These are phyloP conservation scores for Pristionchus maxplancki DNA, from an alignment of 2,888 invertebrate species.

Conservation along the genomic window DNA sequence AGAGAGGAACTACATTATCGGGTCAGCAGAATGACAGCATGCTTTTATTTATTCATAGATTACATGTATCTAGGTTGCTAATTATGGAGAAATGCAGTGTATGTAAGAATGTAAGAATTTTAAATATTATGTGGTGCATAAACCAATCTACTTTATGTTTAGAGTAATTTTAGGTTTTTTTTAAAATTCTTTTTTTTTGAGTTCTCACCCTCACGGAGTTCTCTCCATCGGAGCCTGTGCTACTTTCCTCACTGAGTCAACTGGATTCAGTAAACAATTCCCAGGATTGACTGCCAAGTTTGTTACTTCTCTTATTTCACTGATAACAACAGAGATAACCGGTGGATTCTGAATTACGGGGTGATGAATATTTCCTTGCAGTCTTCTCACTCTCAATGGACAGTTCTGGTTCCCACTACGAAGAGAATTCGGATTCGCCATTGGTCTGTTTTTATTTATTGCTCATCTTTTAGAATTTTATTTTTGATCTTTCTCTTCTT, in stretches of 20 bases:
- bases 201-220: slow-evolving; percentile 93
- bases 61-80: too few relatives aligned
- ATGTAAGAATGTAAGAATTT: too few relatives aligned
- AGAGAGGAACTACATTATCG: slow-evolving; percentile 66
- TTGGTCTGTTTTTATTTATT: slow-evolving; percentile 81
- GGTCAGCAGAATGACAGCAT: slow-evolving; percentile 52
- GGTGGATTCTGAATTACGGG: too few relatives aligned
- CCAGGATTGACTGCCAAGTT: slow-evolving; percentile 44
- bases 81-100: too few relatives aligned
- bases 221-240: slow-evolving; percentile 88
- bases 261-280: slow-evolving; percentile 78
- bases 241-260: slow-evolving; percentile 86
- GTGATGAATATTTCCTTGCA: background rate
- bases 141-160: too few relatives aligned
- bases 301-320: background rate
- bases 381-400: slow-evolving; percentile 84
- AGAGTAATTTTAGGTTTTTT: too few relatives aligned
- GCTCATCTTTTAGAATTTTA: background rate
- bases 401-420: slow-evolving; percentile 86
- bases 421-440: slow-evolving; percentile 83
- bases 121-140: too few relatives aligned
- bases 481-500: slow-evolving; percentile 14
- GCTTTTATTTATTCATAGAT: too few relatives aligned
- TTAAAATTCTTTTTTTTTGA: too few relatives aligned
- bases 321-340: too few relatives aligned